These are phyloP conservation scores for Pararge aegeria DNA, from an alignment of 1,140 invertebrate species.

Conservation along the genomic window DNA sequence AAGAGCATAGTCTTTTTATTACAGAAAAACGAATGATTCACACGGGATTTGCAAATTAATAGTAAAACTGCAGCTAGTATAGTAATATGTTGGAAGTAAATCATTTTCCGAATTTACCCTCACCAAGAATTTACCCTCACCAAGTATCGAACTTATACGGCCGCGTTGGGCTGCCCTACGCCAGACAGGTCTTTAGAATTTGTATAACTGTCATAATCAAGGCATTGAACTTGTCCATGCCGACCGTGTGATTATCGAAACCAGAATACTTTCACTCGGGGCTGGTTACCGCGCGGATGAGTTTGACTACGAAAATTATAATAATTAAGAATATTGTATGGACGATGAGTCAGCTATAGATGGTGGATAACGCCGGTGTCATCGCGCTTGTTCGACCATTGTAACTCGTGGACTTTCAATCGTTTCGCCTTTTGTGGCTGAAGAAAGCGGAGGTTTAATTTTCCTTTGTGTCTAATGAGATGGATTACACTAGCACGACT, in stretches of 20 bases:
- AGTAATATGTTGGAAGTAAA: no score
- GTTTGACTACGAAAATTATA: slow-evolving; percentile 66
- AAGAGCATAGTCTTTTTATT: no score
- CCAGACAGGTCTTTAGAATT: background rate
- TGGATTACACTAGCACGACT: slow-evolving; percentile 45
- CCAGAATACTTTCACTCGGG: slow-evolving; percentile 72
- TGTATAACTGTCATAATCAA: slow-evolving; percentile 71
- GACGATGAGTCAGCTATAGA: slow-evolving; percentile 62
- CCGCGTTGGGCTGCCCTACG: no score
- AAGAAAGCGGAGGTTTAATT: slow-evolving; percentile 38
- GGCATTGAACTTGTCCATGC: slow-evolving; percentile 72
- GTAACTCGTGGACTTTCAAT: slow-evolving; percentile 63
- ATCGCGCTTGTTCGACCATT: slow-evolving; percentile 51
- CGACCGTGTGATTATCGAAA: slow-evolving; percentile 59
- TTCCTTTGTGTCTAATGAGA: slow-evolving; percentile 55
- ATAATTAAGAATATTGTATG: slow-evolving; percentile 72
- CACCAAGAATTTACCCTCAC: no score
- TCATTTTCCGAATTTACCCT: no score
- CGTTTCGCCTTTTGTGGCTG: slow-evolving; percentile 34
- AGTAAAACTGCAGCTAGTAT: no score
- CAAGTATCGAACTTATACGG: no score
- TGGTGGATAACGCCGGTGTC: slow-evolving; percentile 61
- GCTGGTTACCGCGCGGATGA: slow-evolving; percentile 50
- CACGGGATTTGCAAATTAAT: no score
- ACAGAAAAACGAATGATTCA: no score